A percentile compares a stretch with the other conserved stretches of the same genome.
Evolutionary conservation across 2,797 vertebrate genomes (phyloP).

Genomic region (Morelia viridis): DNA sequence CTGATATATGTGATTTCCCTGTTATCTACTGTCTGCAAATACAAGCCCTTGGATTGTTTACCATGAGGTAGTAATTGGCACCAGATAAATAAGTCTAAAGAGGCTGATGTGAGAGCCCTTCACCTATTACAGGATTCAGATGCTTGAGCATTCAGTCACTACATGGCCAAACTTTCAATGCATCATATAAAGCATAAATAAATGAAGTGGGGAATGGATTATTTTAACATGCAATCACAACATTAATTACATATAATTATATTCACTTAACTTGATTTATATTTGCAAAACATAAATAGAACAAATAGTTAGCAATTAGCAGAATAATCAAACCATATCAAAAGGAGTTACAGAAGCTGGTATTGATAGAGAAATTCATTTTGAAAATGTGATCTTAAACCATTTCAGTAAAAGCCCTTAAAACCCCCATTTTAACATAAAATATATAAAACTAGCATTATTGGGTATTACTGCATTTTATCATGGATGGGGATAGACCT

Average conservation of each 20-base stretch:
- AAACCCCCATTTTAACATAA: constrained; percentile 15
- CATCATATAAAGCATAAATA: constrained; percentile 33
- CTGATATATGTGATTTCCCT: constrained; percentile 74
- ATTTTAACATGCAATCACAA: constrained; percentile 38
- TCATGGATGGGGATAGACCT: neutral
- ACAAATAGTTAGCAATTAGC: constrained; percentile 9
- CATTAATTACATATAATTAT: constrained; percentile 31
- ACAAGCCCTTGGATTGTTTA: constrained; percentile 71
- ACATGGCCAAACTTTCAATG: constrained; percentile 30
- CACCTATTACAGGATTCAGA: constrained; percentile 46
- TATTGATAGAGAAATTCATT: neutral
- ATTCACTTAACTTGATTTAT: constrained; percentile 39
- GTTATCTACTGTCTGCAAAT: constrained; percentile 75
- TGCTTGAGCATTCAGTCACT: constrained; percentile 40
- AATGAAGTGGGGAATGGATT: constrained; percentile 1
- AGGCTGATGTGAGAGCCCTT: constrained; percentile 67
- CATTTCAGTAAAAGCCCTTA: constrained; percentile 28
- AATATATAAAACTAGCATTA: constrained; percentile 28
- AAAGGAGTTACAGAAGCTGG: constrained; percentile 31
- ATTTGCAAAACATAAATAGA: constrained; percentile 44
- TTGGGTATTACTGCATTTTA: neutral
- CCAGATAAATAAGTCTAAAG: constrained; percentile 64
- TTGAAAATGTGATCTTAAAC: constrained; percentile 29
- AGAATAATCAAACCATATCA: constrained; percentile 12
- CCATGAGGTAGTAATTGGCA: constrained; percentile 68